Evolutionary conservation across 1,140 invertebrate genomes (phyloP).

Genomic region (Drosophila persimilis): DNA sequence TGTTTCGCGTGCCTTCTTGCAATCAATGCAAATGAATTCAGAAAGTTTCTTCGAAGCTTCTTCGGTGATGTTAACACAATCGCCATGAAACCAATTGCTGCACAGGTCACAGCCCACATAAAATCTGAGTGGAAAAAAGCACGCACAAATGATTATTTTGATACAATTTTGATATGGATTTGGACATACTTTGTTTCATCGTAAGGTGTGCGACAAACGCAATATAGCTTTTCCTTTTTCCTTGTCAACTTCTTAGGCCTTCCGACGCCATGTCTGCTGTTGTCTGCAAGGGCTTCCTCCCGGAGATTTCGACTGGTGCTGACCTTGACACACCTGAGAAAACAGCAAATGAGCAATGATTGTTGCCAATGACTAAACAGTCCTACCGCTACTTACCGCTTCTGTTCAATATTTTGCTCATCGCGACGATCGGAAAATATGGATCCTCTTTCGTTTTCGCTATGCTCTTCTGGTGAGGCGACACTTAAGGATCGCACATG

Average conservation of each 20-base stretch:
- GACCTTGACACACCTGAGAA: constrained; percentile 25
- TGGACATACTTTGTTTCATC: constrained; percentile 92
- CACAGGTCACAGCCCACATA: constrained; percentile 99
- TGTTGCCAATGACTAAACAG: not conserved
- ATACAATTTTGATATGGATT: not conserved
- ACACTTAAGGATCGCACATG: constrained; percentile 80
- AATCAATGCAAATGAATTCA: constrained; percentile 95
- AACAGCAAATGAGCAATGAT: not conserved
- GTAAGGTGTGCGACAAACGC: constrained; percentile 96
- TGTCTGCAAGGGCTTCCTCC: constrained; percentile 3
- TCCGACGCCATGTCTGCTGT: constrained; percentile 54
- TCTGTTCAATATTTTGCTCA: constrained; percentile 48
- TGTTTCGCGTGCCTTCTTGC: constrained; percentile 92
- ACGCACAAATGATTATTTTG: not conserved
- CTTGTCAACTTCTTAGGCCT: constrained; percentile 83
- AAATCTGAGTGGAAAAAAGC: constrained; percentile 86
- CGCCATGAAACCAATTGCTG: constrained; percentile 99
- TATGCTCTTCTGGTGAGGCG: constrained; percentile 60
- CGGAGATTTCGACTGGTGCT: constrained; percentile 7
- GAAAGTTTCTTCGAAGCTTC: constrained; percentile 95
- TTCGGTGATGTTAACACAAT: constrained; percentile 97
- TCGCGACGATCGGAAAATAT: constrained; percentile 34
- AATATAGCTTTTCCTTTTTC: constrained; percentile 92
- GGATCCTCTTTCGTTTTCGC: constrained; percentile 50
- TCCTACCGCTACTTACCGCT: constrained; percentile 27